Percentiles rank a stretch among this genome's conserved stretches.
Evolutionary conservation across 2,797 vertebrate genomes (phyloP).

Genomic region (Pelochelys cantorii): DNA sequence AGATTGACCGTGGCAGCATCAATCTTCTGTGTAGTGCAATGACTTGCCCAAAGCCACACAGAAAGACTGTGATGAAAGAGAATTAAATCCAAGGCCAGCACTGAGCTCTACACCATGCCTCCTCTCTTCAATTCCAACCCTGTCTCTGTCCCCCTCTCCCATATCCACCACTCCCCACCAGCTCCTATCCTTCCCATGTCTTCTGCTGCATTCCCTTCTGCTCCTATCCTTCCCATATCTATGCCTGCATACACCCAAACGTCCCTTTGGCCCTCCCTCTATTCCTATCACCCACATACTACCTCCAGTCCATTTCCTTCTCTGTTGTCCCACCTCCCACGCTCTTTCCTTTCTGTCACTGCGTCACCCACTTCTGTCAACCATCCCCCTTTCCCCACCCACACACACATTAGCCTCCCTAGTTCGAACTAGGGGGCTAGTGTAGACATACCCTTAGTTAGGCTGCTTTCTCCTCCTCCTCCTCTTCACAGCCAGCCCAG

Average conservation of each 20-base stretch:
- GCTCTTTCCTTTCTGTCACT: neutral
- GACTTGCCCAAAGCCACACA: neutral
- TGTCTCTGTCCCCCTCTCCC: neutral
- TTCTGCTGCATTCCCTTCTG: neutral
- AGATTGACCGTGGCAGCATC: too few species aligned
- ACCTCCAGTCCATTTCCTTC: neutral
- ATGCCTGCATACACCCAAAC: neutral
- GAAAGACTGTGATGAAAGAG: neutral
- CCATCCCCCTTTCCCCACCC: neutral
- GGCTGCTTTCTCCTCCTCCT: neutral
- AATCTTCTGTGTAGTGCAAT: neutral
- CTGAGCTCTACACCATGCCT: neutral
- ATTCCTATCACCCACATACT: neutral
- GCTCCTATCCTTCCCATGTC: neutral
- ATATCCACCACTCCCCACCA: neutral
- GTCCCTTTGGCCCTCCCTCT: neutral
- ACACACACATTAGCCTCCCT: too few species aligned
- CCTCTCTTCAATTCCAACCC: neutral
- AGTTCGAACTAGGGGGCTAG: too few species aligned
- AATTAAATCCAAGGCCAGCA: neutral
- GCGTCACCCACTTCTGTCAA: neutral
- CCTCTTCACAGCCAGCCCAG: rapidly evolving
- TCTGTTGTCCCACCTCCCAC: neutral
- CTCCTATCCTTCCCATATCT: neutral
- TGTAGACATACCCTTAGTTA: too few species aligned